A percentile compares a stretch with the other conserved stretches of the same genome.
Evolutionary conservation across 2,797 vertebrate genomes (phyloP).

Genomic region (Dallia pectoralis): DNA sequence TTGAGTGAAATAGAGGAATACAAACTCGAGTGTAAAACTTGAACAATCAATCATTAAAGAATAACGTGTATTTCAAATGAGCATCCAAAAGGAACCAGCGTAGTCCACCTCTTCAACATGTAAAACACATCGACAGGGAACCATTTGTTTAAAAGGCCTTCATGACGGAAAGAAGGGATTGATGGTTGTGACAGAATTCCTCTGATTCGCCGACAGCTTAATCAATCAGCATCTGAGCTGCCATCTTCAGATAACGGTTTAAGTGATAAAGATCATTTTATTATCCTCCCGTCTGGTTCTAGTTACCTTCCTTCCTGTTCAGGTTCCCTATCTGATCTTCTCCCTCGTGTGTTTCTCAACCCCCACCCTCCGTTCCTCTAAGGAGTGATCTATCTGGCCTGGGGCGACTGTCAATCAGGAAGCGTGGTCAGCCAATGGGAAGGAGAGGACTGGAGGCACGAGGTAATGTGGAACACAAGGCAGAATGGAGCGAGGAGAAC

Average conservation of each 20-base stretch:
- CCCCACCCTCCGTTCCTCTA: background rate
- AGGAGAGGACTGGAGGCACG: background rate
- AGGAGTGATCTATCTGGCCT: background rate
- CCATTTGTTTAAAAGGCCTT: background rate
- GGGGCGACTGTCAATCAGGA: background rate
- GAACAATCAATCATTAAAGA: background rate
- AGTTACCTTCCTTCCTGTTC: background rate
- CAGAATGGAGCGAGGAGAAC: background rate
- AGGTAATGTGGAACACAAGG: background rate
- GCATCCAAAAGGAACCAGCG: background rate
- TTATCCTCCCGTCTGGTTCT: background rate
- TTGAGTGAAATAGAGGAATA: no score
- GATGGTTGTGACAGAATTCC: conserved; percentile 2
- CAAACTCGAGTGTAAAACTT: no score
- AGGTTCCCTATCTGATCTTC: background rate
- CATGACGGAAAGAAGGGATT: background rate
- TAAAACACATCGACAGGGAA: background rate
- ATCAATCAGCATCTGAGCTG: conserved; percentile 1
- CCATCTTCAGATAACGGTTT: background rate
- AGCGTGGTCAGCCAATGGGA: background rate
- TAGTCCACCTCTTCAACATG: background rate
- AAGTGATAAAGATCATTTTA: no score
- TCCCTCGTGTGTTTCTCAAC: background rate
- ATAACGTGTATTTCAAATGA: background rate
- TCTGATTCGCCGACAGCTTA: background rate